phyloP scores from a whole-genome alignment of 2,797 vertebrate species.

The Kryptolebias ocellatus region DNA sequence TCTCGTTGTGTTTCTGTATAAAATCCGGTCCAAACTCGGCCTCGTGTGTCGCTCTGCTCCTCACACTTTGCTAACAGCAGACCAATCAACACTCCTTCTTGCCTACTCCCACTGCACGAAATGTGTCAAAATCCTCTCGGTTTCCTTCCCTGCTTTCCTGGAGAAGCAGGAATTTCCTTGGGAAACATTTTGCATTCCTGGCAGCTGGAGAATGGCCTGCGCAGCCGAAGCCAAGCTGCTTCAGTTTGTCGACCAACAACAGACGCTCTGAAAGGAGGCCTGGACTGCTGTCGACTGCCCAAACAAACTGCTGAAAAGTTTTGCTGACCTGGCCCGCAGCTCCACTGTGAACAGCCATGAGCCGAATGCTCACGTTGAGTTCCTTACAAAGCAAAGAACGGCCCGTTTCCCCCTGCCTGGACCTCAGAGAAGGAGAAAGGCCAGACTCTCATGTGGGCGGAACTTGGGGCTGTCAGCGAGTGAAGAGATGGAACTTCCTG shows the following conservation, averaged over 20 bases:
- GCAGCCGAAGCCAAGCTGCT: slow-evolving; percentile 26
- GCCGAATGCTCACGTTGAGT: slow-evolving; percentile 55
- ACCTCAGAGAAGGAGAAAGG: slow-evolving; percentile 60
- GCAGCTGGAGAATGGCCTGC: slow-evolving; percentile 48
- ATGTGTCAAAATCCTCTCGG: slow-evolving; percentile 69
- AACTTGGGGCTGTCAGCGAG: slow-evolving; percentile 56
- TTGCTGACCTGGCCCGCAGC: slow-evolving; percentile 49
- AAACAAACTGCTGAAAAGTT: slow-evolving; percentile 39
- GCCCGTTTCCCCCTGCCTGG: slow-evolving; percentile 58
- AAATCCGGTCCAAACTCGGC: slow-evolving; percentile 1
- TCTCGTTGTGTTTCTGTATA: slow-evolving; percentile 1
- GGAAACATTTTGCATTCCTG: slow-evolving; percentile 76
- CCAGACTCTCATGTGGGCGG: slow-evolving; percentile 68
- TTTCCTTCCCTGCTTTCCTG: slow-evolving; percentile 76
- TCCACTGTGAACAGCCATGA: slow-evolving; percentile 33
- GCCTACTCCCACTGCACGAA: slow-evolving; percentile 63
- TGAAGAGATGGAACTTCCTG: slow-evolving; percentile 57
- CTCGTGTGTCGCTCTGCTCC: slow-evolving; percentile 21
- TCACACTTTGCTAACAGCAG: slow-evolving; percentile 38
- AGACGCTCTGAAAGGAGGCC: slow-evolving; percentile 29
- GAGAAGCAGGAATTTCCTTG: slow-evolving; percentile 77
- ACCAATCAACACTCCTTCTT: slow-evolving; percentile 57
- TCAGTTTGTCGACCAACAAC: slow-evolving; percentile 61
- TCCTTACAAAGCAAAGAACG: slow-evolving; percentile 64
- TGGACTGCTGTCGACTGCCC: slow-evolving; percentile 20